phyloP scores from a whole-genome alignment of 2,797 vertebrate species.

The Bradypodion ventrale region DNA sequence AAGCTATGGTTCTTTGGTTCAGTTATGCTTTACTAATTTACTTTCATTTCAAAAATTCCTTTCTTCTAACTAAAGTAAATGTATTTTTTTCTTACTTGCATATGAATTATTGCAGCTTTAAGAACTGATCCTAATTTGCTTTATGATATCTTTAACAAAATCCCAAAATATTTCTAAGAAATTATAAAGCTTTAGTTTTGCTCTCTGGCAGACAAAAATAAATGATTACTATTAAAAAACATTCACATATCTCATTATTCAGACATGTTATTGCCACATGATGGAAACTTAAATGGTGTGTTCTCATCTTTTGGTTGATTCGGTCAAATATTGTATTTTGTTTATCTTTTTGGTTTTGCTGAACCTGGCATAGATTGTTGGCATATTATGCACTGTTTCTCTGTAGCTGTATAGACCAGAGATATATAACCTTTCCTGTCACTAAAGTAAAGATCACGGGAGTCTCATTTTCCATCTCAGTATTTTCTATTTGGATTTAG shows the following conservation, averaged over 20 bases:
- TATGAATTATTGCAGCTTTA: slow-evolving; percentile 37
- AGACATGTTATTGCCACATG: neutral
- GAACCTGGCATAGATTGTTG: neutral
- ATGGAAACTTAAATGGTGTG: neutral
- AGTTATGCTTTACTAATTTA: slow-evolving; percentile 57
- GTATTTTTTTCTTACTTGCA: slow-evolving; percentile 40
- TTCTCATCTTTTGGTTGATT: neutral
- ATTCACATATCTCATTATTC: neutral
- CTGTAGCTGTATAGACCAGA: neutral
- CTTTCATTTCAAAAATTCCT: slow-evolving; percentile 53
- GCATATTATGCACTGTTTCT: neutral
- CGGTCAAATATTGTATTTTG: neutral
- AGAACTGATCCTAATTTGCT: slow-evolving; percentile 43
- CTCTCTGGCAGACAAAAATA: neutral
- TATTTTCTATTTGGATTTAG: neutral
- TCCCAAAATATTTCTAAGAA: slow-evolving; percentile 73
- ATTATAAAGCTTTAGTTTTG: slow-evolving; percentile 61
- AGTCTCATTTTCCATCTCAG: neutral
- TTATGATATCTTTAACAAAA: slow-evolving; percentile 54
- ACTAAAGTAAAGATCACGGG: neutral
- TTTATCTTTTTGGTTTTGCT: neutral
- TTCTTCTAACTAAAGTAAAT: slow-evolving; percentile 38
- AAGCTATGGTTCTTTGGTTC: slow-evolving; percentile 65
- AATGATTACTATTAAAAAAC: no score
- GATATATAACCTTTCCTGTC: neutral